Evolutionary conservation across 1,140 invertebrate species (phyloP).

Genomic region (Apis florea): DNA sequence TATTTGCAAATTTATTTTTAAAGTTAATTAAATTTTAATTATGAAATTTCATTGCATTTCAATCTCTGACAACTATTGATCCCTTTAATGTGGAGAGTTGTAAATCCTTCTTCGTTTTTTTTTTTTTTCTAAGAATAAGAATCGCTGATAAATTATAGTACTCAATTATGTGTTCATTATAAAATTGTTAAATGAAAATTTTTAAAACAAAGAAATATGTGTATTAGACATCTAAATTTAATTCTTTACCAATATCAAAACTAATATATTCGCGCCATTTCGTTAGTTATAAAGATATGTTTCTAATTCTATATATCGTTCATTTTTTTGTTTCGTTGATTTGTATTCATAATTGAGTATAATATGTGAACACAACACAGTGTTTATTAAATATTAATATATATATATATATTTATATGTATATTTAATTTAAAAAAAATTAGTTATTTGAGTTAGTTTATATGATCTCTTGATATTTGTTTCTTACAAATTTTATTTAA

Average conservation of each 20-base stretch:
- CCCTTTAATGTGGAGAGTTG: background rate
- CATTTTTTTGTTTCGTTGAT: background rate
- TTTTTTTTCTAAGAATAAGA: background rate
- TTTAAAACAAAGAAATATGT: background rate
- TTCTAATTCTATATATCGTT: background rate
- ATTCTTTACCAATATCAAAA: background rate
- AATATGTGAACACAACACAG: background rate
- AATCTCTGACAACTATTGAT: background rate
- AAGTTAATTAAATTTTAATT: background rate
- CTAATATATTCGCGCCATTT: conserved; percentile 6
- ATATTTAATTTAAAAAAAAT: conserved; percentile 22
- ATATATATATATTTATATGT: conserved; percentile 17
- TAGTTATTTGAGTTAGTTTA: conserved; percentile 7
- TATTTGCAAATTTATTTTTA: background rate
- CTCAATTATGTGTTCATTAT: conserved; percentile 7
- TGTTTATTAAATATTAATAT: background rate
- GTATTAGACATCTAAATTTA: too few relatives aligned
- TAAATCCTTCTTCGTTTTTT: background rate
- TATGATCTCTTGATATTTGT: conserved; percentile 40
- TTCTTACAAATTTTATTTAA: conserved; percentile 27
- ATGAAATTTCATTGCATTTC: background rate
- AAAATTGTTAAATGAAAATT: background rate
- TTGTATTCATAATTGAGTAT: background rate
- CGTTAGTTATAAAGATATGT: background rate
- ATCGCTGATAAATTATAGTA: background rate